Evolutionary conservation across 2,888 invertebrate genomes (phyloP).

Genomic region (Sisyra nigra): DNA sequence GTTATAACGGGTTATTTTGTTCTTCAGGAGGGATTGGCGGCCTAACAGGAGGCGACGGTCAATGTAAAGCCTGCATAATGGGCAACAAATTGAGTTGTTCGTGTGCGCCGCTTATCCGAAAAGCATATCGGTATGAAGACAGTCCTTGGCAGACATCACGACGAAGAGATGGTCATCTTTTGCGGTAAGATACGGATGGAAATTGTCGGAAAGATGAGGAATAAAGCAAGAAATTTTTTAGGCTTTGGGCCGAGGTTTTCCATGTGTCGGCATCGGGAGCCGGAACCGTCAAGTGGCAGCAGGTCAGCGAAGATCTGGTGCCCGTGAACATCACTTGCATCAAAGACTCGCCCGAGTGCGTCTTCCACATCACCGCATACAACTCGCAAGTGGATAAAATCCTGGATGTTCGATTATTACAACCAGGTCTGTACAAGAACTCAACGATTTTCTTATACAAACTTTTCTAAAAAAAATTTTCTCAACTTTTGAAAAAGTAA

Average conservation of each 20-base stretch:
- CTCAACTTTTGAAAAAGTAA: too few relatives aligned
- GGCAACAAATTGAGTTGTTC: constrained; percentile 96
- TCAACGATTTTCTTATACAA: not conserved
- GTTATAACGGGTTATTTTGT: not conserved
- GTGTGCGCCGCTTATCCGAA: constrained; percentile 91
- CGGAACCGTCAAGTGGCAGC: constrained; percentile 92
- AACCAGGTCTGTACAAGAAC: constrained; percentile 58
- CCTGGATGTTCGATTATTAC: constrained; percentile 88
- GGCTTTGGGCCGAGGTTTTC: constrained; percentile 98
- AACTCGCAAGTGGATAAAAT: constrained; percentile 98
- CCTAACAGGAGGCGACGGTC: constrained; percentile 35
- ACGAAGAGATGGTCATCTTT: constrained; percentile 70
- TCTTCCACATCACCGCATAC: constrained; percentile 97
- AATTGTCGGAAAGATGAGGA: not conserved
- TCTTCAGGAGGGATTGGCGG: constrained; percentile 16
- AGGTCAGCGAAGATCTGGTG: constrained; percentile 94
- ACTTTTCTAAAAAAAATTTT: too few relatives aligned
- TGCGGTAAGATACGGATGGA: constrained; percentile 43
- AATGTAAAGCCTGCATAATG: constrained; percentile 58
- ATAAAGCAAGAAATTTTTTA: constrained; percentile 22
- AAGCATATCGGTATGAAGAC: constrained; percentile 91
- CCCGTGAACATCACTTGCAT: constrained; percentile 97
- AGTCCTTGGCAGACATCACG: constrained; percentile 88
- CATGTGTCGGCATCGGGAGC: constrained; percentile 89
- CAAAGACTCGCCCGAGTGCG: constrained; percentile 89